Conservation (phyloP, 2,113 vertebrate genomes). For the Callaeas wilsoni region DNA sequence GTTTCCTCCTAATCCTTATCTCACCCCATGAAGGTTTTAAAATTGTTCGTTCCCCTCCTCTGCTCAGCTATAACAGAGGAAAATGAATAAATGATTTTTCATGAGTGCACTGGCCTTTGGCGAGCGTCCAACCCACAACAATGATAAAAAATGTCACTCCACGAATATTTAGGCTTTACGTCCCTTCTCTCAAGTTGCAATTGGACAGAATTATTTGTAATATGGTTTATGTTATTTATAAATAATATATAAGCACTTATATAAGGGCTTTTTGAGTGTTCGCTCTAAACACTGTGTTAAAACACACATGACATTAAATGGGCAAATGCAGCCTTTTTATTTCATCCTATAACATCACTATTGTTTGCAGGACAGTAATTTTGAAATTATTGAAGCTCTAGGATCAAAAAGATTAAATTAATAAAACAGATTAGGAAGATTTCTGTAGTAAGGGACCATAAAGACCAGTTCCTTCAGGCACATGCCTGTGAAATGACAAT, state of each 20-base stretch:
- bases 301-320: background rate
- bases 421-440: background rate
- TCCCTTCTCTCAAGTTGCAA: background rate
- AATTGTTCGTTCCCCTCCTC: no score
- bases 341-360: background rate
- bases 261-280: background rate
- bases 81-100: no score
- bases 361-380: background rate
- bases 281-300: background rate
- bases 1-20: no score
- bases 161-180: background rate
- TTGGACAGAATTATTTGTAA: background rate
- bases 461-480: background rate
- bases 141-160: background rate
- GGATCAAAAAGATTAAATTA: background rate
- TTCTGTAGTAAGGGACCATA: background rate
- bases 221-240: background rate
- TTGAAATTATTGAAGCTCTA: background rate
- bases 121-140: no score
- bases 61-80: no score
- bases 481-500: background rate
- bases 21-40: no score
- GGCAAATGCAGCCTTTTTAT: background rate
- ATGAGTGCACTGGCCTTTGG: no score
- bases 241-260: background rate